Evolutionary conservation across 2,888 invertebrate genomes (phyloP).

Genomic region (Parthenolecanium corni): DNA sequence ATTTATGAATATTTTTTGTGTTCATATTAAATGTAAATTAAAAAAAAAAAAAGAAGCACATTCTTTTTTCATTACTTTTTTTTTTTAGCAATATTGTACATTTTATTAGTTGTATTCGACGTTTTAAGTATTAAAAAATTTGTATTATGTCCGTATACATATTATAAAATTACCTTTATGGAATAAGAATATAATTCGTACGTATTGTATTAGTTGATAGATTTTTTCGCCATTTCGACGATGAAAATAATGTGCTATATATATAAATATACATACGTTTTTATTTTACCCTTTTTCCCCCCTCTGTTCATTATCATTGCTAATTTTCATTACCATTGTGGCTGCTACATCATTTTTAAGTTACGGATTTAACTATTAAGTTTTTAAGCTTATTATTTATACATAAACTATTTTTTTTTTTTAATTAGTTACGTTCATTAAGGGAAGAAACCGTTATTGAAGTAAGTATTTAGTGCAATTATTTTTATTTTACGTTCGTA

Average conservation of each 20-base stretch:
- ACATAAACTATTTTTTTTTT: conserved; percentile 11
- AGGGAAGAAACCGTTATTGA: not conserved
- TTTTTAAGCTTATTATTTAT: conserved; percentile 12
- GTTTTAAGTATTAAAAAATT: conserved; percentile 5
- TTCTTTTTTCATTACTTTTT: conserved; percentile 1
- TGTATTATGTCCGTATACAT: conserved; percentile 15
- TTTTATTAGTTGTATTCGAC: conserved; percentile 4
- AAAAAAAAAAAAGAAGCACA: not conserved
- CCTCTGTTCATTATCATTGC: conserved; percentile 10
- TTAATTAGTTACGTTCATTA: conserved; percentile 16
- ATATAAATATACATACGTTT: conserved; percentile 6
- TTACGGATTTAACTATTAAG: not conserved
- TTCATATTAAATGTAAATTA: conserved; percentile 14
- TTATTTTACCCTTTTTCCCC: conserved; percentile 2
- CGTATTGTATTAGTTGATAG: no score
- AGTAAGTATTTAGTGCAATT: conserved; percentile 22
- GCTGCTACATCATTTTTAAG: conserved; percentile 15
- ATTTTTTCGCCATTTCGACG: conserved; percentile 5
- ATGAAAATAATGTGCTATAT: not conserved
- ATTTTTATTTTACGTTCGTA: conserved; percentile 18
- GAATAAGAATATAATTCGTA: not conserved
- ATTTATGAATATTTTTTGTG: conserved; percentile 21
- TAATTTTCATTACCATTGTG: conserved; percentile 16
- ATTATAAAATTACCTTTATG: conserved; percentile 9
- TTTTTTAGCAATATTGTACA: conserved; percentile 11